Evolutionary conservation across 1,140 invertebrate genomes (phyloP).

Genomic region (Choristoneura fumiferana): DNA sequence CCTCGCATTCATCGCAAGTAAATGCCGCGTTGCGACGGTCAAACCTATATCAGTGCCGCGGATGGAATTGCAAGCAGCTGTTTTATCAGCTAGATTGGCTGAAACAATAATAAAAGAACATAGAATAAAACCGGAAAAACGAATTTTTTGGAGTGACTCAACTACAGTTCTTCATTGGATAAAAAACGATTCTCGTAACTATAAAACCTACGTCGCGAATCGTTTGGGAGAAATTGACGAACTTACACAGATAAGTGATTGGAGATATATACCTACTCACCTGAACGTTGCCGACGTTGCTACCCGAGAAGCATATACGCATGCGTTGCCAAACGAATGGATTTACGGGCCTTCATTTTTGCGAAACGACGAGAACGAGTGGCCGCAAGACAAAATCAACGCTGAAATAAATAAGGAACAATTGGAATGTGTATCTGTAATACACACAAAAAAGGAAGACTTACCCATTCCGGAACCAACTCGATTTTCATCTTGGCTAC

Average conservation of each 20-base stretch:
- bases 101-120: constrained; percentile 10
- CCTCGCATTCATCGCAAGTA: constrained; percentile 26
- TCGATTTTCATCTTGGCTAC: constrained; percentile 24
- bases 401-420: constrained; percentile 1
- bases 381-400: constrained; percentile 19
- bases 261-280: constrained; percentile 37
- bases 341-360: constrained; percentile 27
- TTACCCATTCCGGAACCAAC: constrained; percentile 20
- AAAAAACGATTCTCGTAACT: too few relatives aligned
- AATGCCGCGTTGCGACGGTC: constrained; percentile 28
- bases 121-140: not conserved
- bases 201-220: too few relatives aligned
- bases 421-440: constrained; percentile 10
- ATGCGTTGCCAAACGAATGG: constrained; percentile 20
- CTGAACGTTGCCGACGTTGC: constrained; percentile 42
- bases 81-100: constrained; percentile 18
- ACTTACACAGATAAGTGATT: constrained; percentile 19
- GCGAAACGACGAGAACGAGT: not conserved
- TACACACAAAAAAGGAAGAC: not conserved
- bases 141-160: constrained; percentile 28
- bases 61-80: constrained; percentile 20
- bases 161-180: constrained; percentile 32
- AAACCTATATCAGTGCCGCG: constrained; percentile 24
- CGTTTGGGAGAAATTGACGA: too few relatives aligned
- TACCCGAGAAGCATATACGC: constrained; percentile 21